Evolutionary conservation across 2,797 vertebrate species (phyloP).

Genomic region (Sebastes itinus): DNA sequence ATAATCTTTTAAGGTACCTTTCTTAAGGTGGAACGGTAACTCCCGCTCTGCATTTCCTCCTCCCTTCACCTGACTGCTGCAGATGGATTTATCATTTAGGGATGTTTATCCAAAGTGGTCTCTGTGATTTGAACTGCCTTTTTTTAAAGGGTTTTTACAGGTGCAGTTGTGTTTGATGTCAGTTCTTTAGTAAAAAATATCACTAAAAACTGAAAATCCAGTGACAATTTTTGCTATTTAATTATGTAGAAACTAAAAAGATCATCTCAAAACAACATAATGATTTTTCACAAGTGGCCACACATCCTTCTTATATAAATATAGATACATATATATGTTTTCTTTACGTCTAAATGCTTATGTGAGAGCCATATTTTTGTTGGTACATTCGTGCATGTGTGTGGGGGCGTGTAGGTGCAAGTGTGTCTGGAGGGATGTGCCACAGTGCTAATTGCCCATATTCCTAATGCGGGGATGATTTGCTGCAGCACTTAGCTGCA

Average conservation of each 20-base stretch:
- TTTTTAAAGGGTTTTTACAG: background rate
- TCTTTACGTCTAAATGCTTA: background rate
- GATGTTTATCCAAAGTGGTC: background rate
- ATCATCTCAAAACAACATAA: constrained; percentile 3
- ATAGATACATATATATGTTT: background rate
- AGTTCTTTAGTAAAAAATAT: background rate
- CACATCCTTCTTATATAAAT: background rate
- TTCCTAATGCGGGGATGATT: constrained; percentile 84
- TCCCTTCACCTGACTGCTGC: constrained; percentile 22
- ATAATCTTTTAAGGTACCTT: constrained; percentile 99
- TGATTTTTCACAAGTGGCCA: background rate
- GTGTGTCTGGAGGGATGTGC: constrained; percentile 73
- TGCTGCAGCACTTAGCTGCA: constrained; percentile 83
- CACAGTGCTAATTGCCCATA: constrained; percentile 82
- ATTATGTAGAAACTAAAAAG: background rate
- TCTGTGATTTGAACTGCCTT: background rate
- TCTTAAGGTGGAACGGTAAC: constrained; percentile 95
- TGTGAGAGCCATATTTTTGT: constrained; percentile 26
- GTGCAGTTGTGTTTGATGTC: background rate
- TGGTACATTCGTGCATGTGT: background rate
- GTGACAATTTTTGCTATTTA: background rate
- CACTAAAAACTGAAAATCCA: background rate
- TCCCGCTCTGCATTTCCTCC: constrained; percentile 44
- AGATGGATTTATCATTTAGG: constrained; percentile 53
- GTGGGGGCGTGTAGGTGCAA: constrained; percentile 15